Evolutionary conservation across 2,797 vertebrate species (phyloP), one percentile per base, ranked within the genome.

Genomic region (Leucoraja ocellata): DNA sequence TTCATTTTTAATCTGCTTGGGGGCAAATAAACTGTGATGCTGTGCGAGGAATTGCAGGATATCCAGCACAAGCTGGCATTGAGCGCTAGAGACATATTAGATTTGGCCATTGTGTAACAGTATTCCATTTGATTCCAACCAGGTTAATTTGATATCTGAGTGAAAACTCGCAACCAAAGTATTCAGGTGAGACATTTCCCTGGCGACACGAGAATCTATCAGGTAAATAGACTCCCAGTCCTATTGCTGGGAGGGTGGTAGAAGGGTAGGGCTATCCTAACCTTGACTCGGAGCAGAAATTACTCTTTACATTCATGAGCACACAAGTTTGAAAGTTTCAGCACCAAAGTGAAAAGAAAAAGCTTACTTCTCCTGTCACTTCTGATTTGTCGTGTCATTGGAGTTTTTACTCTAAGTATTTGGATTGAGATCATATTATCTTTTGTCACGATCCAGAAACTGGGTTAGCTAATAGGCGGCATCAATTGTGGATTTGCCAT

Each of bases 391-490:
- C n/a, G 61, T 10, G 16, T 65, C 36, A 68, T 88, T 88, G 84
- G 84, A 88, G 84, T 14, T 88, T 68, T 88, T 68, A 68, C 84
- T 36, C 84, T 68, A 68, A 88, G n/a, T 68, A 88, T 88, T 88
- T 88, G 61, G 84, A 88, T 88, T 88, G 84, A 7, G 16, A 92
- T 74, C 36, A 2, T 76, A 92, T 92, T 92, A 54, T 74, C 90
- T 46, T 92, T 92, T 76, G 90, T 92, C 39, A 4, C 39, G 54
- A 74, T 76, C 39, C 71, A 92, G 71, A 92, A 92, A 76, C 65
- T 73, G 71, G 71, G 90, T 76, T 71, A 92, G 90, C 46, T 92
- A 92, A 92, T 76, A 92, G 90, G 16, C 39, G 65, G 90, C 90
- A 74, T 46, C 39, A 76, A 11, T 54, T 74, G 73, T 73, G 73